phyloP scores from a whole-genome alignment of 2,113 vertebrate genomes.

The Xiphophorus couchianus region DNA sequence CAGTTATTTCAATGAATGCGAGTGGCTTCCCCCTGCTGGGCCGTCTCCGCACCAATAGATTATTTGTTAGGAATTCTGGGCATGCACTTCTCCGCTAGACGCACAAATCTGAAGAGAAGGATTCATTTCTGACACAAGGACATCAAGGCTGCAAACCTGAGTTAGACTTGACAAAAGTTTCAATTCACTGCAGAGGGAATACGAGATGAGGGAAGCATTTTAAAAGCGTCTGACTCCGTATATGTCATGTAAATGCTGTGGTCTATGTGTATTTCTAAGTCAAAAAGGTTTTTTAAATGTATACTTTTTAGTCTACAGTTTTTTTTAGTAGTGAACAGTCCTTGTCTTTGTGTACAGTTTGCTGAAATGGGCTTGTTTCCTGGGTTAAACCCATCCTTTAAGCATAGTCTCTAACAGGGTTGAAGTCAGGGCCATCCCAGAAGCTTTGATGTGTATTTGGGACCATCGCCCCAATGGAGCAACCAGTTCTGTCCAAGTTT shows the following conservation, averaged over 20 bases:
- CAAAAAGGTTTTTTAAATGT: neutral
- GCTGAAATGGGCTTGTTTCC: neutral
- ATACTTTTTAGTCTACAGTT: neutral
- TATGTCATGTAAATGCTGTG: conserved; percentile 14
- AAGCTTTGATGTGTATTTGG: neutral
- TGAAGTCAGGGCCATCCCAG: neutral
- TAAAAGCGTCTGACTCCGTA: neutral
- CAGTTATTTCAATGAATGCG: conserved; percentile 45
- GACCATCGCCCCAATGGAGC: neutral
- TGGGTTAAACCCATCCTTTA: neutral
- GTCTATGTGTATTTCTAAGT: neutral
- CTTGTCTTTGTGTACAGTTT: neutral
- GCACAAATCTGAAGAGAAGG: conserved; percentile 54
- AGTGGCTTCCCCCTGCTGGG: conserved; percentile 47
- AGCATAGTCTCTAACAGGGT: neutral
- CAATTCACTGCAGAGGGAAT: conserved; percentile 17
- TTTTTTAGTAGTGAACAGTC: neutral
- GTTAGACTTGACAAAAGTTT: conserved; percentile 50
- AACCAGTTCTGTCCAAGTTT: neutral
- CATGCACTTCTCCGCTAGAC: conserved; percentile 46
- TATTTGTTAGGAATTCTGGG: conserved; percentile 68
- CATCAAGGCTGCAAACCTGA: conserved; percentile 37
- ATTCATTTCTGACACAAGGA: conserved; percentile 50
- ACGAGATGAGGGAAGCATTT: conserved; percentile 23
- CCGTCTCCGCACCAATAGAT: conserved; percentile 39